Conservation (phyloP, 2,797 vertebrate species). For the Helarctos malayanus region DNA sequence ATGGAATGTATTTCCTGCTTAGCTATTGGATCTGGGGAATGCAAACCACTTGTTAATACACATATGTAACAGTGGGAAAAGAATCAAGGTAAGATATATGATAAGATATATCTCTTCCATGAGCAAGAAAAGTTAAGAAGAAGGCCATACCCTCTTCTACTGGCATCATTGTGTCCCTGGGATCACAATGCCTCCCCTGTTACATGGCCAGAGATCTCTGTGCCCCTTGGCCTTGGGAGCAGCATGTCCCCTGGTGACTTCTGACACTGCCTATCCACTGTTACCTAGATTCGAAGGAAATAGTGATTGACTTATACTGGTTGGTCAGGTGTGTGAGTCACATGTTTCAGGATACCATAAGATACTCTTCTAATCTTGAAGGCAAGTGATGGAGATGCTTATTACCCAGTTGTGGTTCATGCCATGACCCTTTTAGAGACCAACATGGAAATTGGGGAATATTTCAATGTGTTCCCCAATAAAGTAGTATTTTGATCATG, state of each 20-base stretch:
- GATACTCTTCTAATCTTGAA: constrained; percentile 92
- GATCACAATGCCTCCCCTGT: not conserved
- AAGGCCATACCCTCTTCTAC: not conserved
- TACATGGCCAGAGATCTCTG: not conserved
- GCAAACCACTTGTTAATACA: not conserved
- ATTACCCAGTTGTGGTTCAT: constrained; percentile 93
- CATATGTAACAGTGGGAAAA: not conserved
- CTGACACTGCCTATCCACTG: not conserved
- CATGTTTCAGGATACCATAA: constrained; percentile 93
- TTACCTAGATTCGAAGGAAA: constrained; percentile 82
- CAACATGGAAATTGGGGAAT: constrained; percentile 97
- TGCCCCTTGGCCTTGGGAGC: not conserved
- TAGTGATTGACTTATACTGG: constrained; percentile 91
- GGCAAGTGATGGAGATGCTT: constrained; percentile 89
- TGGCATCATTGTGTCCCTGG: not conserved
- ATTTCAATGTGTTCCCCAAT: constrained; percentile 93
- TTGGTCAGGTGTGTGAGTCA: constrained; percentile 93
- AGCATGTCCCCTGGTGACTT: not conserved
- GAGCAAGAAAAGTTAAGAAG: not conserved
- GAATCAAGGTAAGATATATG: not conserved
- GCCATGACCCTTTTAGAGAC: constrained; percentile 97
- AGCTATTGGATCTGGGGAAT: not conserved
- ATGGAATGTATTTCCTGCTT: not conserved
- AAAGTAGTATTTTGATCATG: constrained; percentile 94
- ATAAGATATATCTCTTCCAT: not conserved